Conservation (phyloP, 2,113 vertebrate species). For the Psophia crepitans region DNA sequence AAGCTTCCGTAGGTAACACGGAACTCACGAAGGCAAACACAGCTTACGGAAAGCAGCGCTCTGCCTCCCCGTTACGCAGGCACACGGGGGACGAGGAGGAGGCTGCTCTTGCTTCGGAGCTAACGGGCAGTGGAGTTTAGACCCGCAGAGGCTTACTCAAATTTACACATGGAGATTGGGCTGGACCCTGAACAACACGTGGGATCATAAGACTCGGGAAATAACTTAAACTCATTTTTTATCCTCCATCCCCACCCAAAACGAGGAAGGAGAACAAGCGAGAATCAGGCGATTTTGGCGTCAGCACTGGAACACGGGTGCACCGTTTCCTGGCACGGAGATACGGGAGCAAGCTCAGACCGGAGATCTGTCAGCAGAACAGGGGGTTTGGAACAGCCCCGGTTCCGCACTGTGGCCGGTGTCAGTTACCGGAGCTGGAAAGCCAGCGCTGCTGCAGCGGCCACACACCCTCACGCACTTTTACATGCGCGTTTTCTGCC, state of each 20-base stretch:
- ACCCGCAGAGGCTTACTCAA: neutral
- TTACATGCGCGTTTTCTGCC: neutral
- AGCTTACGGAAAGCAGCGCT: fast-evolving
- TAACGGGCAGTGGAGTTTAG: fast-evolving
- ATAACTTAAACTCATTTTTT: neutral
- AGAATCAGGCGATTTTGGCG: neutral
- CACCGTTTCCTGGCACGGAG: fast-evolving
- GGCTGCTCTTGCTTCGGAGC: neutral
- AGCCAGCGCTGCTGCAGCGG: fast-evolving
- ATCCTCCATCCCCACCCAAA: neutral
- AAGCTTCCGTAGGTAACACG: neutral
- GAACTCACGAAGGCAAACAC: neutral
- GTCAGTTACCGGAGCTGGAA: fast-evolving
- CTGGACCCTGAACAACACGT: neutral
- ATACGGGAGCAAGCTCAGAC: neutral
- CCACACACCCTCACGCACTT: neutral
- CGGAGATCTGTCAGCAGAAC: neutral
- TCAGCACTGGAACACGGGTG: fast-evolving
- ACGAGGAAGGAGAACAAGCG: fast-evolving
- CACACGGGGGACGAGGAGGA: fast-evolving
- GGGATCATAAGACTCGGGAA: neutral
- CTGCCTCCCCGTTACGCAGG: neutral
- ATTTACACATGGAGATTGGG: fast-evolving
- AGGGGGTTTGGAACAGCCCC: no score
- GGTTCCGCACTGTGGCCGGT: neutral